Conservation (phyloP, 2,113 vertebrate species). For the Acanthisitta chloris region DNA sequence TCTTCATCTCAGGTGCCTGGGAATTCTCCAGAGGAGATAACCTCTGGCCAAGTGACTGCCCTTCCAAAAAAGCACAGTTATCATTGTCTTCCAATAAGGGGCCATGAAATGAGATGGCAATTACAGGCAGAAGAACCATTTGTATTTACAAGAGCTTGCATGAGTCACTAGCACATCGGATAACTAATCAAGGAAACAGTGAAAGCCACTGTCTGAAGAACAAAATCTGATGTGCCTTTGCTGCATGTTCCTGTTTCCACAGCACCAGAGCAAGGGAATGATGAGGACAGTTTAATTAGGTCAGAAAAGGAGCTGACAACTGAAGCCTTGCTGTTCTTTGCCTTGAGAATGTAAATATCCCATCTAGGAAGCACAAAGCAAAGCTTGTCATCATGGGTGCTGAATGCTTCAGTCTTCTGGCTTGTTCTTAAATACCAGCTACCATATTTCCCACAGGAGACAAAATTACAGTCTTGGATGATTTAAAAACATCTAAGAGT, state of each 20-base stretch:
- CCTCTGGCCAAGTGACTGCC: background rate
- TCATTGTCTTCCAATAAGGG: background rate
- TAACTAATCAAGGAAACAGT: background rate
- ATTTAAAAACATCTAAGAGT: background rate
- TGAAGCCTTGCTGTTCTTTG: background rate
- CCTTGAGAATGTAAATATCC: background rate
- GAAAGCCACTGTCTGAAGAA: background rate
- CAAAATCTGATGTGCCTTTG: background rate
- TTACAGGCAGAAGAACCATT: background rate
- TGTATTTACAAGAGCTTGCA: background rate
- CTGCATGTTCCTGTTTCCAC: background rate
- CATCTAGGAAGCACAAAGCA: background rate
- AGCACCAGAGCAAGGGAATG: background rate
- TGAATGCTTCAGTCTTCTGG: background rate
- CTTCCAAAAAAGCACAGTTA: background rate
- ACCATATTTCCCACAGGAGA: background rate
- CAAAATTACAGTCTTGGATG: background rate
- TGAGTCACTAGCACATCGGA: background rate
- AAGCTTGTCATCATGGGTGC: background rate
- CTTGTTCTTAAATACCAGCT: background rate
- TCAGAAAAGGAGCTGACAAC: background rate
- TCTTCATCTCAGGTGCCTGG: background rate
- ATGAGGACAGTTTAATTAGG: background rate
- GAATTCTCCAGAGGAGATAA: background rate
- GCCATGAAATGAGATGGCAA: background rate